Percentiles rank a stretch among this genome's conserved stretches.
These are phyloP conservation scores for Octopus sinensis DNA, from an alignment of 1,140 invertebrate genomes.

Conservation along the genomic window DNA sequence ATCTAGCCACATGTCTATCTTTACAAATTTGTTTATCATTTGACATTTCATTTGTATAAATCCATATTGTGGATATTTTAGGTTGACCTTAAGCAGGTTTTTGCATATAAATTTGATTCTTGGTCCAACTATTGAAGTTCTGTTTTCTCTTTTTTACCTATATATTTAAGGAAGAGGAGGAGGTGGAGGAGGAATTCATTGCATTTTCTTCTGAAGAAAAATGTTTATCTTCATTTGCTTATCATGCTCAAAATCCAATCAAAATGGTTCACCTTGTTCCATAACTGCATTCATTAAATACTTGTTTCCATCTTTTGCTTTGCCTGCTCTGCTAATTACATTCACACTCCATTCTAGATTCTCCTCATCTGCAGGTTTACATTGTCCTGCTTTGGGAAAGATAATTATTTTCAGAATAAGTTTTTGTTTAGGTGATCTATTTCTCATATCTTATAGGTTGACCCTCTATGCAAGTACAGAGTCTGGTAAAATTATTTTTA, in stretches of 20 bases:
- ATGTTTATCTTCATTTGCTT: neutral
- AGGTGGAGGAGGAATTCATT: neutral
- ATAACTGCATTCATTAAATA: slow-evolving; percentile 5
- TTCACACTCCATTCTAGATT: neutral
- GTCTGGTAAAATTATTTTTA: no score
- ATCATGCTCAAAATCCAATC: neutral
- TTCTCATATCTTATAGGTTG: no score
- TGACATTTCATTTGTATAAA: neutral
- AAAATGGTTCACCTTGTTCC: neutral
- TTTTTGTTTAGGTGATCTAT: neutral
- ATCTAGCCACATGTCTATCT: neutral
- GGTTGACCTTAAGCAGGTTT: neutral
- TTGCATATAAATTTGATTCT: neutral
- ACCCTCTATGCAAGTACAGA: no score
- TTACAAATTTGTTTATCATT: neutral
- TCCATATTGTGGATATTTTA: neutral
- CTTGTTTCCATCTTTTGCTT: neutral
- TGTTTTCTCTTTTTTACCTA: neutral
- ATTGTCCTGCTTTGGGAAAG: neutral
- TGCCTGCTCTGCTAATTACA: neutral
- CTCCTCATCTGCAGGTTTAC: neutral
- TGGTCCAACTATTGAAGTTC: neutral
- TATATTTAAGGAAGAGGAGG: no score
- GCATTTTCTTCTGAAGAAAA: neutral
- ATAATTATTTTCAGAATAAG: neutral